Base-by-base conservation (phyloP, 2,888 invertebrate genomes). In the Tetropium fuscum region DNA sequence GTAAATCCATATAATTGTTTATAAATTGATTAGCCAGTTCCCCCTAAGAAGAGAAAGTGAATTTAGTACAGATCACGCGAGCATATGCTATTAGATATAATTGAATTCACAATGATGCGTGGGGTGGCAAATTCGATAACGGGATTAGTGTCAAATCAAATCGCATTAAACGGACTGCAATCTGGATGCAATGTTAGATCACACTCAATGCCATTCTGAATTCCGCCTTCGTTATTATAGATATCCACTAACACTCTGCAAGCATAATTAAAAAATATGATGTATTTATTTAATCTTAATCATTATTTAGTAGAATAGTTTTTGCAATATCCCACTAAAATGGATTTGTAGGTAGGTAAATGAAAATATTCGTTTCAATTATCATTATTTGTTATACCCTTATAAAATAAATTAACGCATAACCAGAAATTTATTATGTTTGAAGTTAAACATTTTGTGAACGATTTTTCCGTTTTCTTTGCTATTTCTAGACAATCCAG, bases 71-170 rank as follows among this genome's bases (percentile, higher is more conserved):
- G 49, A 49, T 49, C 49, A 49, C 49, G 73, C 71, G 71, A 77
- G 78, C 82, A 82, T 82, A 82, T 82, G 82, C 81, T 81, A 81
- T 81, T 81, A 81, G 81, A 81, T 81, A 81, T 81, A 81, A 82
- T 82, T 82, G 80, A 81, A 81, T 81, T 78, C 76, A 71, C 74
- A 74, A 77, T 78, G 78, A 78, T 78, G 80, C 78, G 81, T 80
- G 75, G 82, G 82, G 81, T 82, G 82, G 81, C 80, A 77, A 75
- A 80, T 78, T 80, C 81, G 82, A 82, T 82, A 82, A 82, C 79
- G 78, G 81, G 82, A 82, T 82, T 82, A 82, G 80, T 81, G 82
- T 82, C 82, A 82, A 82, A 82, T 82, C 82, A 81, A 82, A 82
- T 82, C 81, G 81, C 73, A 82, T 82, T 82, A 82, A 78, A 77